Evolutionary conservation across 2,888 invertebrate genomes (phyloP), one percentile per base, ranked within the genome.

Genomic region (Lasius platythorax): DNA sequence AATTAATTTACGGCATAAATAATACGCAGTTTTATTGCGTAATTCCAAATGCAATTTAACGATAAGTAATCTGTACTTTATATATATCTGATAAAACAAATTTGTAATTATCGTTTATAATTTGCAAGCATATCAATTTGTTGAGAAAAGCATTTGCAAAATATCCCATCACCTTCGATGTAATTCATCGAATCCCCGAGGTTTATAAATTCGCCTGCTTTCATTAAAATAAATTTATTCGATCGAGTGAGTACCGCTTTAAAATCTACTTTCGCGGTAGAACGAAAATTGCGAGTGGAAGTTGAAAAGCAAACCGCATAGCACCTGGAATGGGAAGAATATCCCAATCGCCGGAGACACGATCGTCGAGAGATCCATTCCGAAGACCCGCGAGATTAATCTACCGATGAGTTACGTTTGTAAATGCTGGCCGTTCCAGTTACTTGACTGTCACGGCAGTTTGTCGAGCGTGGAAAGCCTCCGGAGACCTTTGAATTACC

Each of bases 401-500:
- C 82, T 43, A 63, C 53, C 74, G 82, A 87, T 87, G 82, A 86
- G 86, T 92, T 89, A 89, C 91, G 90, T 92, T 92, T 92, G 92
- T 90, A 88, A 93, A 93, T 85, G 91, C 88, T 87, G 90, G 88
- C 91, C 90, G 92, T 93, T 93, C 92, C 92, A 92, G 90, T 93
- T 94, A 92, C 92, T 93, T 93, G 93, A 93, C 87, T 92, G 92
- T 93, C 91, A 92, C 91, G 92, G 93, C 87, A 91, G 91, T 92
- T 92, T 90, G 89, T 88, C 87, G 88, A 86, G 61, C 85, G 64
- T 85, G 87, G 83, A 88, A 87, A 85, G 82, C 81, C 89, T 86
- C 87, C 18, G 58, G 90, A 85, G 88, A 84, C 82, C 64, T 79
- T 83, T 87, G 87, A 85, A 85, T 84, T 86, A 81, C 50, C 75